Evolutionary conservation across 2,113 vertebrate genomes (phyloP).

Genomic region (Datnioides undecimradiatus): DNA sequence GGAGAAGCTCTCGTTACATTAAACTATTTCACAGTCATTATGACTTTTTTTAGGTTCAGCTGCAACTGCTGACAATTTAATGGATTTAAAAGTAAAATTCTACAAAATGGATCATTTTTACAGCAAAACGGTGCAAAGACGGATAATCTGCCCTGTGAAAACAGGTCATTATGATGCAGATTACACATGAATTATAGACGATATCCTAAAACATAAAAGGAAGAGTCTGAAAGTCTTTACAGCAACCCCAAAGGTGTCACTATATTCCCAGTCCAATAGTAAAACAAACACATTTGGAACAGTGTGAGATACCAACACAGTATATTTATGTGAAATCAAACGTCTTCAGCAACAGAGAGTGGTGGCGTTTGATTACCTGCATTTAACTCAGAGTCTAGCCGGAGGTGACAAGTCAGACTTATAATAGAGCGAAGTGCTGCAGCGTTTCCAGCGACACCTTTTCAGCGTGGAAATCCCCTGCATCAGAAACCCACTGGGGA

Average conservation of each 20-base stretch:
- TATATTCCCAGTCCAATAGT: no score
- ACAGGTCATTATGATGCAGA: background rate
- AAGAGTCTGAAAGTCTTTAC: background rate
- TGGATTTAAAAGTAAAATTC: background rate
- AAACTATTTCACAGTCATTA: background rate
- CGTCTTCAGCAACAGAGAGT: background rate
- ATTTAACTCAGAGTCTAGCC: background rate
- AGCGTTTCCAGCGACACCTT: background rate
- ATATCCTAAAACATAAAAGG: background rate
- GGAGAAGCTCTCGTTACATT: background rate
- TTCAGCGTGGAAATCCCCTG: constrained; percentile 60
- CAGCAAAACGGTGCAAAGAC: background rate
- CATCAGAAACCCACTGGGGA: background rate
- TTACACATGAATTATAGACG: background rate
- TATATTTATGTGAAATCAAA: background rate
- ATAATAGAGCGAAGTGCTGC: constrained; percentile 16
- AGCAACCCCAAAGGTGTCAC: no score
- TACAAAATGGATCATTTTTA: background rate
- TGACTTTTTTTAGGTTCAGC: background rate
- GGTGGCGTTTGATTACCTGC: background rate
- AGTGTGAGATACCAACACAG: no score
- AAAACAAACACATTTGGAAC: background rate
- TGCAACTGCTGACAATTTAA: background rate
- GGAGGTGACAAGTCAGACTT: constrained; percentile 20
- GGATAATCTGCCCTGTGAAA: background rate